Evolutionary conservation across 1,140 invertebrate species (phyloP), one percentile per base, ranked within the genome.

Genomic region (Pararge aegeria): DNA sequence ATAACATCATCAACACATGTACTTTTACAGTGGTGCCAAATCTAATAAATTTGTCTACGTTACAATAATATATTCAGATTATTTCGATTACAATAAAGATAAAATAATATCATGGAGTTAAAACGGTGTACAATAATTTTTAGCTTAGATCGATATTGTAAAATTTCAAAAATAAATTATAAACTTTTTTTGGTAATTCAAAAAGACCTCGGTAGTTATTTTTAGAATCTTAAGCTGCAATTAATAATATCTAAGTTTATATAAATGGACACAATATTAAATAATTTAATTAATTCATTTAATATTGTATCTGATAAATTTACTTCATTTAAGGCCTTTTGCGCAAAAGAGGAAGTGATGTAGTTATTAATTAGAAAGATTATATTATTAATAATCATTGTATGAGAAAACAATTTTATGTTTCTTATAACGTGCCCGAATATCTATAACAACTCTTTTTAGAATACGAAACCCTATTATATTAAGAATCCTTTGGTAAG

Each of bases 1-100:
- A 79, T 80, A 78, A 83, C 70, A 76, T 76, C 75, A 77, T 70
- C 66, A 80, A 83, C 75, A 78, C 38, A 42, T 18, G 38, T 80
- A 79, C 76, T 69, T 65, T 59, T 78, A 71, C 64, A 55, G 64
- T 68, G 57, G 51, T 60, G 57, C 58, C 60, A 57, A 64, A 57
- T 65, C 55, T 44, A 52, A 61, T 42, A 42, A 52, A 58, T 37
- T 57, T 61, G 12, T 46, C 20, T 46, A 42, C 38, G 30, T 42
- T 16, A 40, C 16, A 40, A 0, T 42, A 18, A 16, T 19, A 46
- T 21, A 20, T 21, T 20, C 19, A 46, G 56, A 64, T 55, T 42
- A 38, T 49, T 61, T 37, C 37, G 4, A 61, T 55, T 49, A 37
- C 44, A 40, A 40, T 48, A 52, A 37, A 52, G 13, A 24, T 20